These are phyloP conservation scores for Nannobrachium achirus DNA, from an alignment of 2,113 vertebrate genomes.

Conservation along the genomic window DNA sequence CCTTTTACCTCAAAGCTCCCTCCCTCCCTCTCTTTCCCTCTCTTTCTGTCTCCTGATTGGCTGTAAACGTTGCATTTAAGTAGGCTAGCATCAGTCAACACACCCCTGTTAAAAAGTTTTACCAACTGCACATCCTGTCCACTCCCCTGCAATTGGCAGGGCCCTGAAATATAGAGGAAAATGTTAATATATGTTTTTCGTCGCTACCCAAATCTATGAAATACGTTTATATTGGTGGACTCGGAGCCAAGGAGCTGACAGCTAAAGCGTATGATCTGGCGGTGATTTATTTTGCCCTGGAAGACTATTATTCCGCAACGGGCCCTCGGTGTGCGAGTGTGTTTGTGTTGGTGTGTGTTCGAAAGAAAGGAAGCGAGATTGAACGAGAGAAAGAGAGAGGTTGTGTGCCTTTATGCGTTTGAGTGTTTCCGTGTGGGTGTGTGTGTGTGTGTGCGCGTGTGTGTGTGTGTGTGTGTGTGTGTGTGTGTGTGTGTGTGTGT, in stretches of 20 bases:
- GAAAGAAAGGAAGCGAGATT: too few relatives aligned
- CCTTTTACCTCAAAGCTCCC: too few relatives aligned
- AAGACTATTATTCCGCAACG: conserved; percentile 59
- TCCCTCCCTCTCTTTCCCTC: conserved; percentile 53
- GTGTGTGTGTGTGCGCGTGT: neutral
- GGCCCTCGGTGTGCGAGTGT: neutral
- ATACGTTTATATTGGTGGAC: conserved; percentile 62
- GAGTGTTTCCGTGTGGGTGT: conserved; percentile 14
- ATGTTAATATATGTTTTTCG: conserved; percentile 69
- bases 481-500: neutral
- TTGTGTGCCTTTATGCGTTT: conserved; percentile 9
- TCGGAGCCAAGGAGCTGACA: conserved; percentile 55
- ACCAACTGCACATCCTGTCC: conserved; percentile 60
- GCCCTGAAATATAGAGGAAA: conserved; percentile 68
- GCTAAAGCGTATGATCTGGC: conserved; percentile 57
- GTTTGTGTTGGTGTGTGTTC: conserved; percentile 33
- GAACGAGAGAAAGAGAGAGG: too few relatives aligned
- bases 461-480: neutral
- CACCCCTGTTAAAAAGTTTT: conserved; percentile 56
- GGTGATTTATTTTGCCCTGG: conserved; percentile 72
- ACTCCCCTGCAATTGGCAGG: conserved; percentile 54
- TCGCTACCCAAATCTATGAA: conserved; percentile 58
- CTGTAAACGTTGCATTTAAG: conserved; percentile 59
- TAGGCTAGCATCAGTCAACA: conserved; percentile 59
- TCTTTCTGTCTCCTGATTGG: conserved; percentile 9